Evolutionary conservation across 2,888 invertebrate species (phyloP).

Genomic region (Drosophila flavopinicola): DNA sequence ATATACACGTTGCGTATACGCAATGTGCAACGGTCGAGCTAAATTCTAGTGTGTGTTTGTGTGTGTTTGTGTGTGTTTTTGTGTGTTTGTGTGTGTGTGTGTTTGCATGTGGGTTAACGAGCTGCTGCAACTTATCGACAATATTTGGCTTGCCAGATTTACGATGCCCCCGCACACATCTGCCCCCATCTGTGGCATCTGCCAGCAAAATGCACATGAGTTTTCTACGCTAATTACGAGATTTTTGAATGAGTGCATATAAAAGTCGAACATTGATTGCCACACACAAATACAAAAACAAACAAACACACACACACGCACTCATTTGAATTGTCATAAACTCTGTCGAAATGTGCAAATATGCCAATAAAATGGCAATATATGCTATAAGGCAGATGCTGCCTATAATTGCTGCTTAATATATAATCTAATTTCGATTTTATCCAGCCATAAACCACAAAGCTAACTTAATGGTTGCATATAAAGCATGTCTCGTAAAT

Average conservation of each 20-base stretch:
- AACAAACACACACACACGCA: slow-evolving; percentile 27
- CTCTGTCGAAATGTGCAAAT: slow-evolving; percentile 51
- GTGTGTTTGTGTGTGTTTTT: neutral
- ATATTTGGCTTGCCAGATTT: slow-evolving; percentile 65
- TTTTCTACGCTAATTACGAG: slow-evolving; percentile 66
- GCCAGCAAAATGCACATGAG: slow-evolving; percentile 59
- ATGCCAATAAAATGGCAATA: slow-evolving; percentile 59
- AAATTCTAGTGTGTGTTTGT: neutral
- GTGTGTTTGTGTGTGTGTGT: neutral
- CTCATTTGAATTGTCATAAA: slow-evolving; percentile 65
- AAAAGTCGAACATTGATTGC: slow-evolving; percentile 79
- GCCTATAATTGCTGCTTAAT: slow-evolving; percentile 46
- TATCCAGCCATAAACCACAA: slow-evolving; percentile 33
- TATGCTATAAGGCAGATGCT: slow-evolving; percentile 25
- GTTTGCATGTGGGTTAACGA: slow-evolving; percentile 57
- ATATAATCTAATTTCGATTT: slow-evolving; percentile 52
- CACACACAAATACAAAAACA: slow-evolving; percentile 53
- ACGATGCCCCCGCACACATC: slow-evolving; percentile 34
- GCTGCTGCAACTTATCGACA: slow-evolving; percentile 68
- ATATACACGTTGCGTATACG: slow-evolving; percentile 54
- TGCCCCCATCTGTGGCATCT: slow-evolving; percentile 33
- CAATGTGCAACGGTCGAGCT: slow-evolving; percentile 31
- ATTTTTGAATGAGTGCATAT: slow-evolving; percentile 75
- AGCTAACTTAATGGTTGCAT: slow-evolving; percentile 1
- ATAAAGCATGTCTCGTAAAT: neutral